Evolutionary conservation across 2,888 invertebrate genomes (phyloP), one percentile per base, ranked within the genome.

Genomic region (Mythimna ferrago): DNA sequence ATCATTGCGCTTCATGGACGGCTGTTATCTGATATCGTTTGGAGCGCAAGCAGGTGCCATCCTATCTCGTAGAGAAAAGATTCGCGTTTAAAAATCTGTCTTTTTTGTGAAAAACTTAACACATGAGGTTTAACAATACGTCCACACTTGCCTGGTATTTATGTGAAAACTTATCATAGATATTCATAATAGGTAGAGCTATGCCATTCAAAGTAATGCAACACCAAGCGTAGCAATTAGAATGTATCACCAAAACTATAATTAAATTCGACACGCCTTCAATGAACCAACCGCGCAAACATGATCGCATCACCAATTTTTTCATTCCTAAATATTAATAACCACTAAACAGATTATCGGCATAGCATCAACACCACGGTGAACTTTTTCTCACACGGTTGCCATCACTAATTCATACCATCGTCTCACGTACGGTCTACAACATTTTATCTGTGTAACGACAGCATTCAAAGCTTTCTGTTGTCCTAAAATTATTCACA

Each of bases 361-460:
- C 77, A 77, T 69, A 67, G 19, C 77, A 53, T 67, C 78, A 35
- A 48, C 63, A 60, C 51, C 56, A 70, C 58, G 38, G 35, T n/a
- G 62, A 71, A 77, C 41, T 83, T 83, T 83, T 83, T 83, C 78
- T 78, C 70, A 73, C 77, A 60, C 66, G 41, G 14, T 60, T 72
- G 62, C 16, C 74, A 77, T 76, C 72, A 65, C 60, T 81, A 72
- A 81, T 77, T 71, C 73, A 78, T 77, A 9, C 73, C 76, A 78
- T 83, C 78, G 44, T 75, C 70, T 86, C 83, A 84, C 84, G 81
- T 86, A 71, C 74, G 14, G 56, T 71, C 71, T 61, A 79, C 78
- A 82, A 77, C 82, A 82, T 86, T 86, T 78, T 77, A 74, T 80
- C 76, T 68, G 75, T 81, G 84, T 78, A 83, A 80, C 76, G 73